phyloP scores from a whole-genome alignment of 2,113 vertebrate genomes.

The Coptodon bakossiorum region DNA sequence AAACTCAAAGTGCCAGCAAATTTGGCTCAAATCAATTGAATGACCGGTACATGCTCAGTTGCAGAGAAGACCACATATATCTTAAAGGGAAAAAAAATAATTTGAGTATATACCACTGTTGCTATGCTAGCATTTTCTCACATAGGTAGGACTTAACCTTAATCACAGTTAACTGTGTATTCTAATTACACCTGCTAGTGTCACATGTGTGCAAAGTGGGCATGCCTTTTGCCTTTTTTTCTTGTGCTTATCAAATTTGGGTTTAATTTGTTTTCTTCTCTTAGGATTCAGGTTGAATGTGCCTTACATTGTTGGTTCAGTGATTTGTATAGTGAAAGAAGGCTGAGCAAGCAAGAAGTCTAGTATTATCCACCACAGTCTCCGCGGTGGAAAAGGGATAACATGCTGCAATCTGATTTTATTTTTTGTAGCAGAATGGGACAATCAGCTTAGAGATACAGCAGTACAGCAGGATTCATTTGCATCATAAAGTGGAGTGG shows the following conservation, averaged over 20 bases:
- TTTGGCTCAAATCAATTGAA: slow-evolving; percentile 6
- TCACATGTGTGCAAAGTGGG: background rate
- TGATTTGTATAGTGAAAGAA: background rate
- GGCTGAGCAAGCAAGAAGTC: background rate
- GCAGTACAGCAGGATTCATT: background rate
- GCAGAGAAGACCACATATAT: background rate
- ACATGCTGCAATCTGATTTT: background rate
- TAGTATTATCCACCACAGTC: background rate
- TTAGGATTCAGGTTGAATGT: background rate
- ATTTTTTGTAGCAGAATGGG: background rate
- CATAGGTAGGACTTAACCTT: background rate
- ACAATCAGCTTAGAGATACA: background rate
- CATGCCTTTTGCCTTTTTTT: background rate
- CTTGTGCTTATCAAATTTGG: background rate
- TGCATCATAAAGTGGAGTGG: background rate
- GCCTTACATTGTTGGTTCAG: background rate
- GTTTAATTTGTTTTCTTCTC: background rate
- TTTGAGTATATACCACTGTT: background rate
- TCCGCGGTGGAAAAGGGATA: background rate
- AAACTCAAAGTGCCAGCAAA: background rate
- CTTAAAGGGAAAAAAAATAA: background rate
- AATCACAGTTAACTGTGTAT: background rate
- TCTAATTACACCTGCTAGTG: background rate
- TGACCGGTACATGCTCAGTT: background rate
- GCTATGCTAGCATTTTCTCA: background rate